phyloP scores from a whole-genome alignment of 2,888 invertebrate species.

The Brenthis hecate region DNA sequence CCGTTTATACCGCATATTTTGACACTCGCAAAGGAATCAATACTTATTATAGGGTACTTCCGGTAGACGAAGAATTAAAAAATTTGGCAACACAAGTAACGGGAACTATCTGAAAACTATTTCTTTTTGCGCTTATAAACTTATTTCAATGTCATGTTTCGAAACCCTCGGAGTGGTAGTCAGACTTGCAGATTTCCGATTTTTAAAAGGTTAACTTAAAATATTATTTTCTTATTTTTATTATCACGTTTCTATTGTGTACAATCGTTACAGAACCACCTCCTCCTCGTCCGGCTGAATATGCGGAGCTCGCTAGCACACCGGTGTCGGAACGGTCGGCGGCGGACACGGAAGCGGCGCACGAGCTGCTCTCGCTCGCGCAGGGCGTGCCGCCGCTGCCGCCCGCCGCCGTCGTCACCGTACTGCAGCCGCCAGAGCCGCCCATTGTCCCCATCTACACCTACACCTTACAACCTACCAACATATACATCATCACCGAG shows the following conservation, averaged over 20 bases:
- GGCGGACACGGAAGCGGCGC: conserved; percentile 95
- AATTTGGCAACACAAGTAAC: no score
- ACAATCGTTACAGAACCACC: conserved; percentile 40
- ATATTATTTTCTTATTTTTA: not conserved
- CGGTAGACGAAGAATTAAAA: no score
- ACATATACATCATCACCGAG: conserved; percentile 64
- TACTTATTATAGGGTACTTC: no score
- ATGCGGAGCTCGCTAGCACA: conserved; percentile 73
- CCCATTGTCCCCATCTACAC: conserved; percentile 78
- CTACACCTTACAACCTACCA: conserved; percentile 85
- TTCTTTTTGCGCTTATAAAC: no score
- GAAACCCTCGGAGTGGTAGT: no score
- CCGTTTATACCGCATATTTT: no score
- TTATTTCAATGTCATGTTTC: no score
- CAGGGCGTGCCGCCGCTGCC: conserved; percentile 90
- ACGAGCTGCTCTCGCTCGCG: conserved; percentile 89
- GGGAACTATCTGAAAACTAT: no score
- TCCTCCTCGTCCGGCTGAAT: conserved; percentile 50
- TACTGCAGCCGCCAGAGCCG: conserved; percentile 58
- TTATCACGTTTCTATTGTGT: conserved; percentile 1
- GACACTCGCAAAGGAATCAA: no score
- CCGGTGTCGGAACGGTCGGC: conserved; percentile 83
- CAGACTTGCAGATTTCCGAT: no score
- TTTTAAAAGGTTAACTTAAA: not conserved
- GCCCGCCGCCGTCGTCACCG: conserved; percentile 84